Evolutionary conservation across 2,888 invertebrate genomes (phyloP), one percentile per base, ranked within the genome.

Genomic region (Heliconius ethilla): DNA sequence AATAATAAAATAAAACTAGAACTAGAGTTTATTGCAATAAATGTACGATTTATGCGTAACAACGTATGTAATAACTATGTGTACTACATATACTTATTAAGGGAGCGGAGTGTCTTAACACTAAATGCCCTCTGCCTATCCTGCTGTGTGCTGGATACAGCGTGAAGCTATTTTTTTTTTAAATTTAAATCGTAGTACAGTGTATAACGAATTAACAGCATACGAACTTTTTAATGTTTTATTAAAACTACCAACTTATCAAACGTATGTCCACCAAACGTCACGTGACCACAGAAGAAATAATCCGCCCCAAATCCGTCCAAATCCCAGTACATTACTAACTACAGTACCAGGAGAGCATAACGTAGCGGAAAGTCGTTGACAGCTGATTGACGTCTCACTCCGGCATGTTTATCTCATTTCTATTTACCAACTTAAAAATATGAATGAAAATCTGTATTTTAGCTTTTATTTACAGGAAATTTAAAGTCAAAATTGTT

Each of bases 351-450:
- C 88, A 92, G 91, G 91, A 91, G 92, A 84, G 88, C 90, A 92
- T 91, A 89, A 89, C 87, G 89, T 87, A 84, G 88, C 89, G 90
- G 90, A 91, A 93, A 91, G 88, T 90, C 88, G 92, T 86, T 93
- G 94, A 94, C 94, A 93, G 91, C 88, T 94, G 94, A 94, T 94
- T 94, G 94, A 94, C 94, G 86, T 92, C 94, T 94, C 89, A 94
- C 94, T 94, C 91, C 84, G 89, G 91, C 92, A 92, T 92, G 90
- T 94, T 93, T 92, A 92, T 92, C 89, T 92, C 90, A 91, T 91
- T 91, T 88, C 88, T 85, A 84, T 84, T 82, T 78, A 81, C 83
- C 78, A 85, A 80, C 67, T 74, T 77, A 80, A 29, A 75, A 75
- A 79, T 76, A 59, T 40, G 9, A 29, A 62, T 51, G 11, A 9